Conservation (phyloP, 23 tunicate species). For the Ascidia mentula region DNA sequence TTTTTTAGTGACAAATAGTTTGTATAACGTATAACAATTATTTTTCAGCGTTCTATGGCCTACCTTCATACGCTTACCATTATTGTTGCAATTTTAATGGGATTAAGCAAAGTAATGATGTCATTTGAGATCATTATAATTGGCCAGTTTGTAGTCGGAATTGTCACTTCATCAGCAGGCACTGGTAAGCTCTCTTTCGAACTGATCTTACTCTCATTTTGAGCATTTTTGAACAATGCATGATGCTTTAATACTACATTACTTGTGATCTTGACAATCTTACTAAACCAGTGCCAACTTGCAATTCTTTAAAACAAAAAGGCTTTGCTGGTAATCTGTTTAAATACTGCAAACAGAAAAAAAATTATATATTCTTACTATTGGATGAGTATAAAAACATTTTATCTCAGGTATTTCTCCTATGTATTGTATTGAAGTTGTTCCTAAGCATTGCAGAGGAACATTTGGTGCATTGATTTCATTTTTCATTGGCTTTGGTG, state of each 20-base stretch:
- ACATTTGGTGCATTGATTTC: slow-evolving; percentile 36
- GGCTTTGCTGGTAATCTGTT: no score
- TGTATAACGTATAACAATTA: not conserved
- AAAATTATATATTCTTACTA: no score
- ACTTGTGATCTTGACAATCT: no score
- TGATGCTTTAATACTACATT: no score
- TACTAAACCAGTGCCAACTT: no score
- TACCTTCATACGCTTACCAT: slow-evolving; percentile 8
- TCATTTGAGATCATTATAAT: slow-evolving; percentile 30
- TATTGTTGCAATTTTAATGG: slow-evolving; percentile 14
- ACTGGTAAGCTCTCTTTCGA: no score
- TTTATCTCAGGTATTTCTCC: slow-evolving; percentile 31
- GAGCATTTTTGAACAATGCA: no score
- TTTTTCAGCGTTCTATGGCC: slow-evolving; percentile 22
- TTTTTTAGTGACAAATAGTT: no score
- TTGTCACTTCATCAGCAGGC: slow-evolving; percentile 20
- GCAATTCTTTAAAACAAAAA: no score
- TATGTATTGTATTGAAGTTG: slow-evolving; percentile 42
- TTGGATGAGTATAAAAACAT: no score
- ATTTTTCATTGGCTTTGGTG: slow-evolving; percentile 25
- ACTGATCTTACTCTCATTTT: no score
- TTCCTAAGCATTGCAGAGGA: slow-evolving; percentile 33
- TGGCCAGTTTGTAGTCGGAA: slow-evolving; percentile 25
- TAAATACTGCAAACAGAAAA: no score
- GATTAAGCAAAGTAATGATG: slow-evolving; percentile 13